Base-by-base conservation (phyloP, 2,888 invertebrate species). In the Drosophila setosimentum region DNA sequence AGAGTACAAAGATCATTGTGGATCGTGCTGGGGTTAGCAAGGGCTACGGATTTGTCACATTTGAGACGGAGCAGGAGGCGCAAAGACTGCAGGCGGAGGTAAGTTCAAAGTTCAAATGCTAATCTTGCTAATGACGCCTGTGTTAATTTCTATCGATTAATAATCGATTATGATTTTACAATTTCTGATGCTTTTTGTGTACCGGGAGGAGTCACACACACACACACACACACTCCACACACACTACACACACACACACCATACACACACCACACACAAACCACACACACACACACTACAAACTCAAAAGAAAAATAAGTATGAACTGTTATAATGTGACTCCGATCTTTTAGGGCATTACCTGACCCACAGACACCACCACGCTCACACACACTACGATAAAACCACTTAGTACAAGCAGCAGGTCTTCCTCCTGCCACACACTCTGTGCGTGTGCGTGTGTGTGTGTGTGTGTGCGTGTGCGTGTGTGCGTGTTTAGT, bases 21-120 rank as follows among this genome's bases (percentile, higher is more conserved):
- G 98, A 99, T 93, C 94, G 98, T 87, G 98, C 98, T 77, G 99
- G 99, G 5, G 97, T 98, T 27, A 98, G 98, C 76, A 98, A 98
- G 94, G 93, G 93, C 50, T 93, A 93, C 59, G 96, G 96, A 55
- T 96, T 96, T 93, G 96, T 96, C 45, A 97, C 97, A 55, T 97
- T 97, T 92, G 97, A 97, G 93, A 96, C 96, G 60, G 97, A 97
- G 93, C 97, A 97, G 90, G 97, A 97, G 93, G 97, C 97, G 24
- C 95, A 95, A 90, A 94, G 95, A 89, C 94, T 96, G 83, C 95
- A 96, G 86, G 94, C 95, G 85, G 96, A 96, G 94, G 96, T 95
- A 92, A 93, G 94, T 93, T 76, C 18, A 55, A 55, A 48, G 42
- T 73, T 49, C 45, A 66, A 27, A 45, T 54, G 68, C 49, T 69